Evolutionary conservation across 2,888 invertebrate genomes (phyloP).

Genomic region (Homarus gammarus): DNA sequence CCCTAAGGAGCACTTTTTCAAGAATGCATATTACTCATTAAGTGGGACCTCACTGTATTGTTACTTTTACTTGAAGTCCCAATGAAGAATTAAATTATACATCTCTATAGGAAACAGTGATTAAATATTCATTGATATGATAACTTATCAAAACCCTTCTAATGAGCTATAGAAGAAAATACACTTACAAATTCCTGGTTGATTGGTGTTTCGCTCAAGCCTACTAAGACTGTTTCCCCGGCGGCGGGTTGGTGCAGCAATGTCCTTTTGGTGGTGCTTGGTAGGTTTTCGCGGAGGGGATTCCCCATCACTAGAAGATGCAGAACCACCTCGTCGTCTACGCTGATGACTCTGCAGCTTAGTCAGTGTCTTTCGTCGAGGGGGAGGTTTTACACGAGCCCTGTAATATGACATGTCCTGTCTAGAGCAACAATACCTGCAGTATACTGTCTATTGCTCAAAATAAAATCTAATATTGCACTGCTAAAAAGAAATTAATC

Average conservation of each 20-base stretch:
- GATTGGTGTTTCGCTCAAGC: slow-evolving; percentile 15
- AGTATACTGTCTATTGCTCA: background rate
- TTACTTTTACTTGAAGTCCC: no score
- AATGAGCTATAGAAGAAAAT: no score
- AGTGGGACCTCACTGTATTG: no score
- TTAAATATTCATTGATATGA: no score
- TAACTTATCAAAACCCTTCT: no score
- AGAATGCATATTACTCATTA: no score
- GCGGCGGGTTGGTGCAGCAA: slow-evolving; percentile 8
- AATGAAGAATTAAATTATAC: no score
- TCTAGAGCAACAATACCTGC: background rate
- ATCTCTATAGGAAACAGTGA: no score
- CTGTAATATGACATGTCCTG: background rate
- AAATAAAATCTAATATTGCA: background rate
- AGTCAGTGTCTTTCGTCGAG: background rate
- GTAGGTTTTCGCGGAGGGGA: slow-evolving; percentile 15
- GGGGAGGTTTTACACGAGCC: background rate
- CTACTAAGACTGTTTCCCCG: slow-evolving; percentile 52
- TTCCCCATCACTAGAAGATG: slow-evolving; percentile 62
- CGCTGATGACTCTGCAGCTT: background rate
- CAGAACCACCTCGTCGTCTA: slow-evolving; percentile 22
- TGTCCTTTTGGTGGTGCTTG: slow-evolving; percentile 3
- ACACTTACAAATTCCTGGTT: slow-evolving; percentile 36
- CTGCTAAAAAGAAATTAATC: background rate
- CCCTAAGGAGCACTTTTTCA: no score